phyloP scores from a whole-genome alignment of 2,888 invertebrate genomes.

The Sphaeridia pumilis region DNA sequence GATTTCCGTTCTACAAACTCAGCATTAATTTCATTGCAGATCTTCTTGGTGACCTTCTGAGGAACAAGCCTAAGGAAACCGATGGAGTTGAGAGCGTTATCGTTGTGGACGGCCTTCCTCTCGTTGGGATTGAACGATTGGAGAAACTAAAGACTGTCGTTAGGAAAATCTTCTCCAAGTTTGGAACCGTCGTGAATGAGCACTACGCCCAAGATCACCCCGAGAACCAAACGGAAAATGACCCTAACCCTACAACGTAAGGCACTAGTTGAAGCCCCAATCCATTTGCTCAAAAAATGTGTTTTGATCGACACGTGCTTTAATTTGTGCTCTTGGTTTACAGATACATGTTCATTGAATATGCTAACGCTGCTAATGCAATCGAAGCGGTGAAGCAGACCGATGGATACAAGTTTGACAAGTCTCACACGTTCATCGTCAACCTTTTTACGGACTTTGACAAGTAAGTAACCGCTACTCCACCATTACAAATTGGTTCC shows the following conservation, averaged over 20 bases:
- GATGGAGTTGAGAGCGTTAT: conserved; percentile 94
- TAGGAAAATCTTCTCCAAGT: conserved; percentile 77
- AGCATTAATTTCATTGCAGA: conserved; percentile 50
- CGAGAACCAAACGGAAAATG: background rate
- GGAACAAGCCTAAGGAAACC: conserved; percentile 80
- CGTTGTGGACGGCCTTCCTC: conserved; percentile 91
- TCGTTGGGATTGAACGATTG: conserved; percentile 79
- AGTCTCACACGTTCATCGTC: conserved; percentile 77
- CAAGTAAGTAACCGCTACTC: conserved; percentile 52
- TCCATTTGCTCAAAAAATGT: too few species aligned
- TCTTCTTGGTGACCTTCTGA: conserved; percentile 77
- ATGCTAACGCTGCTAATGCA: conserved; percentile 68
- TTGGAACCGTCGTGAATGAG: conserved; percentile 76
- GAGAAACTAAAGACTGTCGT: conserved; percentile 88
- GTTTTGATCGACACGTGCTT: too few species aligned
- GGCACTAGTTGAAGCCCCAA: background rate
- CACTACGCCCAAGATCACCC: conserved; percentile 47
- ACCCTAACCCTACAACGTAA: conserved; percentile 19
- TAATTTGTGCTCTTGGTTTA: conserved; percentile 20
- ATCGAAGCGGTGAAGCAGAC: conserved; percentile 75
- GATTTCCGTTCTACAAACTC: background rate
- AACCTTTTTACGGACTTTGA: conserved; percentile 92
- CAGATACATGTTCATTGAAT: conserved; percentile 83
- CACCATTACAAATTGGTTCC: background rate
- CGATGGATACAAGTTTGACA: conserved; percentile 90